phyloP scores from a whole-genome alignment of 2,113 vertebrate species.

The Ramphastos sulfuratus region DNA sequence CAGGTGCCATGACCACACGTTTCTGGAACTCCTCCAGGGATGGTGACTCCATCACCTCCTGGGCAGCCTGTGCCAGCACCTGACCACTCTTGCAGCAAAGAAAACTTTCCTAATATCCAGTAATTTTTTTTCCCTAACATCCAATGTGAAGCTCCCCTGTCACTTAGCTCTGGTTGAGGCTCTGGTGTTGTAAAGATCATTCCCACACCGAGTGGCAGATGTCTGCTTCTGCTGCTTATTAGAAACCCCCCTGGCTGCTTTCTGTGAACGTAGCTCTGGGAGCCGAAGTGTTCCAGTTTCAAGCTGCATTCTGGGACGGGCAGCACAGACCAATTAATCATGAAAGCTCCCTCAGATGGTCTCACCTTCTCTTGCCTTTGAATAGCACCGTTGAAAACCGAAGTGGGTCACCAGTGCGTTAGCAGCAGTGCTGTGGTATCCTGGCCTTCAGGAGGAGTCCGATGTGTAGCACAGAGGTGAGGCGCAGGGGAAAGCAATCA shows the following conservation, averaged over 20 bases:
- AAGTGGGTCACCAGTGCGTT: constrained; percentile 62
- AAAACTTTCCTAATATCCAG: too few relatives aligned
- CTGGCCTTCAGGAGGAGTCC: constrained; percentile 21
- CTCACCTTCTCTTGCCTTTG: constrained; percentile 79
- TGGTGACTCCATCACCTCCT: too few relatives aligned
- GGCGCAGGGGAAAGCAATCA: neutral
- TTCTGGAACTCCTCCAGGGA: too few relatives aligned
- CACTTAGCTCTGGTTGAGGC: neutral
- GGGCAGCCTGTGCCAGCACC: too few relatives aligned
- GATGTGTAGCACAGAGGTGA: neutral
- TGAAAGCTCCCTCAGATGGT: constrained; percentile 35
- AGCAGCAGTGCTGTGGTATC: constrained; percentile 8
- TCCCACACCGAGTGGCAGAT: constrained; percentile 20
- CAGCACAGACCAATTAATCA: constrained; percentile 72
- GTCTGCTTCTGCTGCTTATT: neutral
- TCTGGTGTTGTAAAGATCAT: neutral
- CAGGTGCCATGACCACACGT: too few relatives aligned
- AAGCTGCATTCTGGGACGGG: constrained; percentile 58
- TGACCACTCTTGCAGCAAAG: too few relatives aligned
- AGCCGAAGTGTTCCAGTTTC: constrained; percentile 53
- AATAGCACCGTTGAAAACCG: constrained; percentile 17
- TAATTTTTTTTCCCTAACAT: too few relatives aligned
- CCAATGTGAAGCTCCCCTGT: neutral
- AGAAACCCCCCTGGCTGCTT: constrained; percentile 20
- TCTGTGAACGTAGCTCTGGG: constrained; percentile 47